phyloP scores from a whole-genome alignment of 2,797 vertebrate species.

The Lindbergichthys nudifrons region DNA sequence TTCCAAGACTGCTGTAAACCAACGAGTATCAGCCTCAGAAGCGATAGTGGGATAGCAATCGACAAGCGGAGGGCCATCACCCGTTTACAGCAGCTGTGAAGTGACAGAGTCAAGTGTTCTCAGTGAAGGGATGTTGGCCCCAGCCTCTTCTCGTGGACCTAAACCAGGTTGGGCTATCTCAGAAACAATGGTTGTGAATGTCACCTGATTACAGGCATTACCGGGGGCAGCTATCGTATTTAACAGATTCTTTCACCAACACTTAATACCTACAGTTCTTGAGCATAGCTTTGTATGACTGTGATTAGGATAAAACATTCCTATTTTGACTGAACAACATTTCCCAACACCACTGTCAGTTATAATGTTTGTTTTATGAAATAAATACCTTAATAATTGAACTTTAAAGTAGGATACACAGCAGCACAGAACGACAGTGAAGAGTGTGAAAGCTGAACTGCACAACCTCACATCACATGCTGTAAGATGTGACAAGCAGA shows the following conservation, averaged over 20 bases:
- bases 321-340: not conserved
- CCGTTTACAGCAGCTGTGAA: not conserved
- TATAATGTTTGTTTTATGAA: not conserved
- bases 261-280: conserved; percentile 2
- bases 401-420: not conserved
- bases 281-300: conserved; percentile 1
- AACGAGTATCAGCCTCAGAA: not conserved
- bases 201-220: conserved; percentile 10
- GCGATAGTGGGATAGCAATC: not conserved
- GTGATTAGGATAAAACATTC: not conserved
- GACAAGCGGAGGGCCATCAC: conserved; percentile 6
- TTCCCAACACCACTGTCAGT: not conserved
- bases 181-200: not conserved
- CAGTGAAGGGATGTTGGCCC: not conserved
- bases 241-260: conserved; percentile 19
- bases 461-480: conserved; percentile 11
- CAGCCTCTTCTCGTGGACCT: not conserved
- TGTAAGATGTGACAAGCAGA: conserved; percentile 46
- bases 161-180: conserved; percentile 1
- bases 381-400: not conserved
- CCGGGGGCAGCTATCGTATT: not conserved
- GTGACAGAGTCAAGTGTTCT: conserved; percentile 7
- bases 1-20: not conserved
- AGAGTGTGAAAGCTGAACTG: not conserved
- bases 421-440: not conserved